These are phyloP conservation scores for Phthorimaea operculella DNA, from an alignment of 1,140 invertebrate genomes.

Conservation along the genomic window DNA sequence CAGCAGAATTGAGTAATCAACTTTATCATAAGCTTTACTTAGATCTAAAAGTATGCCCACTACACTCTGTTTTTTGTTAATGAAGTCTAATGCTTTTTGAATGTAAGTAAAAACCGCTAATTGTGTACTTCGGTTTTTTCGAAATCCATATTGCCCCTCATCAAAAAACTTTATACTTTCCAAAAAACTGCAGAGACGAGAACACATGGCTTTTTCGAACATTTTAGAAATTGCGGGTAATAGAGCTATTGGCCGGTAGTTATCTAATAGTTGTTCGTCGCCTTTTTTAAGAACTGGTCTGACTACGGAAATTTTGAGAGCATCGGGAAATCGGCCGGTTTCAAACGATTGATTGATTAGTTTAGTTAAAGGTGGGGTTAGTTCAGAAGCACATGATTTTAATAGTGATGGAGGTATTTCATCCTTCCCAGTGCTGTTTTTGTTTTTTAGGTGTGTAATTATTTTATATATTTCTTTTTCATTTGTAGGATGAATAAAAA, in stretches of 20 bases:
- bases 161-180: not conserved
- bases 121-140: not conserved
- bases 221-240: not conserved
- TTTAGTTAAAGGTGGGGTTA: not conserved
- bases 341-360: constrained; percentile 4
- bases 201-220: not conserved
- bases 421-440: not conserved
- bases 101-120: constrained; percentile 5
- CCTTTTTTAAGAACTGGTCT: constrained; percentile 9
- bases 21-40: constrained; percentile 9
- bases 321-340: not conserved
- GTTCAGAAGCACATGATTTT: not conserved
- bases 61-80: not conserved
- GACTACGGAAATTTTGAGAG: not conserved
- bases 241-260: constrained; percentile 6
- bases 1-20: constrained; percentile 1
- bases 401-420: not conserved
- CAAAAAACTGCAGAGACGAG: not conserved
- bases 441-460: not conserved
- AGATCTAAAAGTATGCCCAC: constrained; percentile 2
- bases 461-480: not conserved
- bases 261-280: not conserved
- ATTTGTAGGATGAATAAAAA: not conserved
- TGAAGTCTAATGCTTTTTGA: not conserved
- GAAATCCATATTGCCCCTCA: constrained; percentile 5